Evolutionary conservation across 2,113 vertebrate genomes (phyloP).

Genomic region (Cochlearius cochlearius): DNA sequence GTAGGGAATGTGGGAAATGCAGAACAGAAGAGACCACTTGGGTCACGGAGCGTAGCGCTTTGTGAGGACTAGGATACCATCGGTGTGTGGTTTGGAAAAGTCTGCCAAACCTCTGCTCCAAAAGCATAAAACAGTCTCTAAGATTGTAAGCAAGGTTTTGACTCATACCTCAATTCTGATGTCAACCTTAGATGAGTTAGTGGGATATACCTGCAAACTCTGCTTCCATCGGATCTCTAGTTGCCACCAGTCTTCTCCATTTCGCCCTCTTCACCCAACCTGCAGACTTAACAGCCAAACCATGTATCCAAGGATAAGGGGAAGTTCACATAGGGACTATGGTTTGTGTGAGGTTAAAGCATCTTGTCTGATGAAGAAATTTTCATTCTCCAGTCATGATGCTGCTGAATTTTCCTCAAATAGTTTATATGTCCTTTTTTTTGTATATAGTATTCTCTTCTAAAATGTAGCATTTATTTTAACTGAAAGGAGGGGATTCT

Average conservation of each 20-base stretch:
- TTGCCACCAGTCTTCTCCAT: background rate
- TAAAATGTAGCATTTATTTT: background rate
- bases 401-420: background rate
- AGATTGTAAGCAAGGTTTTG: background rate
- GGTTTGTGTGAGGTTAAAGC: background rate
- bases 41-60: background rate
- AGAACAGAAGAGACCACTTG: background rate
- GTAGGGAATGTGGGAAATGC: background rate
- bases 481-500: background rate
- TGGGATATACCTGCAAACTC: background rate
- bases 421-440: background rate
- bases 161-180: background rate
- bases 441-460: background rate
- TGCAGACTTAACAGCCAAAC: background rate
- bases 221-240: background rate
- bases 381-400: background rate
- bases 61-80: background rate
- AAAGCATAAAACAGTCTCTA: background rate
- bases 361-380: background rate
- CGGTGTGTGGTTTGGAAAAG: accelerated
- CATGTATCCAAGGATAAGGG: background rate
- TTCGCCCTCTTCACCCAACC: background rate
- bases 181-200: background rate
- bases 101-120: background rate
- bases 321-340: accelerated